These are phyloP conservation scores for Harpagifer antarcticus DNA, from an alignment of 2,797 vertebrate species.

Conservation along the genomic window DNA sequence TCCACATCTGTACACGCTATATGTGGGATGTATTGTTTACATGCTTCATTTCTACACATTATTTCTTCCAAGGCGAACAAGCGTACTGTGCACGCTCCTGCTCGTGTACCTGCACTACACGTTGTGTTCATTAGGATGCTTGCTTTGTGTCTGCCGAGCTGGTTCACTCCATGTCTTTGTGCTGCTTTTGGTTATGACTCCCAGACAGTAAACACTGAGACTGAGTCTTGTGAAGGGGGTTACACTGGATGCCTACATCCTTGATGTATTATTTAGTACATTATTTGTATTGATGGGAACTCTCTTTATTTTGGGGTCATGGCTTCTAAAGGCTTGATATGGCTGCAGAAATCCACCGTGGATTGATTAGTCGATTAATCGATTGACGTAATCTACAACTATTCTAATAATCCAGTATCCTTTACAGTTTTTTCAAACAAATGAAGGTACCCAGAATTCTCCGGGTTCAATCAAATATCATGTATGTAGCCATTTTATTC, in stretches of 20 bases:
- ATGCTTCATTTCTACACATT: not conserved
- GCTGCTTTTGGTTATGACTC: slow-evolving; percentile 26
- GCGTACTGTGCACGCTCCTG: slow-evolving; percentile 15
- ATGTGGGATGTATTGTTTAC: slow-evolving; percentile 4
- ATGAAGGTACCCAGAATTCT: no score
- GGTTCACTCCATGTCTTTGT: slow-evolving; percentile 50
- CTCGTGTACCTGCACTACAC: slow-evolving; percentile 1
- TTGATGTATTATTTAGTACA: not conserved
- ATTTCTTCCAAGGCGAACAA: not conserved
- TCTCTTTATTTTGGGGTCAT: not conserved
- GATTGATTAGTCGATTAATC: not conserved
- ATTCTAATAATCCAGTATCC: no score
- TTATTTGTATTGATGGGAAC: not conserved
- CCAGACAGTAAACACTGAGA: slow-evolving; percentile 22
- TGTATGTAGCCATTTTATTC: no score
- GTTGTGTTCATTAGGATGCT: slow-evolving; percentile 5
- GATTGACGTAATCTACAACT: no score
- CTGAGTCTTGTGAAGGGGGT: not conserved
- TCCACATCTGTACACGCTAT: not conserved
- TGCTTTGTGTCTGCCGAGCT: slow-evolving; percentile 67
- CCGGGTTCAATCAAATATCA: no score
- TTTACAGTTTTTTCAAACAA: no score
- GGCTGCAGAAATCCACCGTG: not conserved
- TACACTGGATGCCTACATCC: not conserved
- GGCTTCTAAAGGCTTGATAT: not conserved